Conservation (phyloP, 2,113 vertebrate species). For the Vulpes lagopus region DNA sequence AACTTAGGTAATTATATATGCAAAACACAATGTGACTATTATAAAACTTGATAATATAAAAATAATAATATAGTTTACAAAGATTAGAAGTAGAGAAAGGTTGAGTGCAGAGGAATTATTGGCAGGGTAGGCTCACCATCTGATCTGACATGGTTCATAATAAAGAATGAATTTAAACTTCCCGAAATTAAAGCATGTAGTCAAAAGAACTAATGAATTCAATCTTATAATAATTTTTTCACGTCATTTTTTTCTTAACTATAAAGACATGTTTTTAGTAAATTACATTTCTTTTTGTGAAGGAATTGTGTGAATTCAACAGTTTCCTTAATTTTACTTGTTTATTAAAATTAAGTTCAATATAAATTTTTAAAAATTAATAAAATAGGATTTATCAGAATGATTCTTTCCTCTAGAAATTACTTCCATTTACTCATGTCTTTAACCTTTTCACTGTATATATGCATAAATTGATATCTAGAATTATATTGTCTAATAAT, state of each 20-base stretch:
- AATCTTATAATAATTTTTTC: neutral
- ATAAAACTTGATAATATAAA: neutral
- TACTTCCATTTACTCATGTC: neutral
- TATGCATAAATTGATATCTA: neutral
- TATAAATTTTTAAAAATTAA: neutral
- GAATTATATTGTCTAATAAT: neutral
- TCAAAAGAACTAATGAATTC: neutral
- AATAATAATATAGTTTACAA: neutral
- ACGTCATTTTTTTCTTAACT: neutral
- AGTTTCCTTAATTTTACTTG: neutral
- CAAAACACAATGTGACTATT: neutral
- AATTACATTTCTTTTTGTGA: neutral
- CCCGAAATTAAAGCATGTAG: neutral
- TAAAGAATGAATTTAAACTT: neutral
- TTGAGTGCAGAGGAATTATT: neutral
- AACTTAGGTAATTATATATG: neutral
- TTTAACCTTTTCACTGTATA: neutral
- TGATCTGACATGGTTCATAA: neutral
- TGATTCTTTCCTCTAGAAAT: neutral
- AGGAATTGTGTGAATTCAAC: neutral
- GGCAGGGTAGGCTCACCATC: neutral
- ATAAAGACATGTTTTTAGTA: neutral
- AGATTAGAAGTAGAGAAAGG: neutral
- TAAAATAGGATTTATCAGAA: neutral
- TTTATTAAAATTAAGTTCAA: neutral